Evolutionary conservation across 2,888 invertebrate species (phyloP).

Genomic region (Stenotaenia linearis): DNA sequence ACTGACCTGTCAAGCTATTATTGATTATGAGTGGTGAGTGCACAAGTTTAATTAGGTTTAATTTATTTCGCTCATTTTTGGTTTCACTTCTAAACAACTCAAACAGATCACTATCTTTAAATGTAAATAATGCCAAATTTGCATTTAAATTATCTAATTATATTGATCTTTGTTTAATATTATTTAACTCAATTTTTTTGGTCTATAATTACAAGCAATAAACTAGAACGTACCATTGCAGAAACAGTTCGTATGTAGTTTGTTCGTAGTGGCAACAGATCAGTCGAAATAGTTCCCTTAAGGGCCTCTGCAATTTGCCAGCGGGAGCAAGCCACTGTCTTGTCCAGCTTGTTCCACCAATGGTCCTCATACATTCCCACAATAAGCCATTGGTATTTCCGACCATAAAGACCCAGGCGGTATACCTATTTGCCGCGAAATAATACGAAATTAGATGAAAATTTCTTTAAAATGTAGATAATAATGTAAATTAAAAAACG

Average conservation of each 20-base stretch:
- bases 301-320: conserved; percentile 70
- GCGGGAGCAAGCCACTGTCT: conserved; percentile 54
- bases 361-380: conserved; percentile 43
- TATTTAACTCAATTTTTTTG: too few species aligned
- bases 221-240: too few species aligned
- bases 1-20: not conserved
- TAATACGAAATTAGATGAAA: conserved; percentile 8
- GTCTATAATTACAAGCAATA: too few species aligned
- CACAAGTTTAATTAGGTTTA: too few species aligned
- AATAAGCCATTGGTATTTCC: conserved; percentile 91
- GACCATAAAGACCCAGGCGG: conserved; percentile 63
- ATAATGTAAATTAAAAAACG: not conserved
- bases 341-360: conserved; percentile 35
- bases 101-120: too few species aligned
- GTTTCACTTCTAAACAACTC: too few species aligned
- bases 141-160: too few species aligned
- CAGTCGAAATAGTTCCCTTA: conserved; percentile 81
- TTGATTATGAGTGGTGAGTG: not conserved
- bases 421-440: conserved; percentile 32
- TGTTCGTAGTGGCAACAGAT: conserved; percentile 73
- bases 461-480: not conserved
- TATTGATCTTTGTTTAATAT: too few species aligned
- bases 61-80: too few species aligned
- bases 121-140: too few species aligned
- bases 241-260: not conserved